Evolutionary conservation across 1,140 invertebrate species (phyloP).

Genomic region (Papilio aristodemus): DNA sequence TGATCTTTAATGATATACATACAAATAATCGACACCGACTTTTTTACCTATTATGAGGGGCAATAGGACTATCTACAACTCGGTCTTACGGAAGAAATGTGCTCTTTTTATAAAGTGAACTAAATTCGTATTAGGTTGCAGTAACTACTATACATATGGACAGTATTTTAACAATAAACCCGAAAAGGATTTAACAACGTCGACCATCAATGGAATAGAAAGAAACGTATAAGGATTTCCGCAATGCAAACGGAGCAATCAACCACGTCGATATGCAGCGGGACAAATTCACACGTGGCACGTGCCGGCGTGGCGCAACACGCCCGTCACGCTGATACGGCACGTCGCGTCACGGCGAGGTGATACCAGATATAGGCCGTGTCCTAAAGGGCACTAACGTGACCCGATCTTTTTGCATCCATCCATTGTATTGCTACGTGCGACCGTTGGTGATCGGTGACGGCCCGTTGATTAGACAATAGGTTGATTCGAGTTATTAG

Average conservation of each 20-base stretch:
- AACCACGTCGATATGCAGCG: neutral
- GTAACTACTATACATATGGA: too few relatives aligned
- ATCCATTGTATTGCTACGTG: slow-evolving; percentile 9
- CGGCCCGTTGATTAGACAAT: neutral
- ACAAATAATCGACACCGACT: too few relatives aligned
- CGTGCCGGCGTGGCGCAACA: slow-evolving; percentile 1
- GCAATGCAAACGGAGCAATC: slow-evolving; percentile 11
- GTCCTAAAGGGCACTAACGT: slow-evolving; percentile 19
- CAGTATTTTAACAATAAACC: slow-evolving; percentile 5
- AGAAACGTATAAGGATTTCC: neutral
- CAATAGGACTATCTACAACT: too few relatives aligned
- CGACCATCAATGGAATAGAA: neutral
- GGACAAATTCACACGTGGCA: neutral
- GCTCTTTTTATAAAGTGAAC: too few relatives aligned
- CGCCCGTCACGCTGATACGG: slow-evolving; percentile 2
- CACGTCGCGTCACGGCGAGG: slow-evolving; percentile 11
- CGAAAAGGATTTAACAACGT: neutral
- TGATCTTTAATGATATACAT: too few relatives aligned
- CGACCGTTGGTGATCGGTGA: neutral
- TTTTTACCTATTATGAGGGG: too few relatives aligned
- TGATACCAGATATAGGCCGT: neutral
- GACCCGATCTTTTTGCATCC: slow-evolving; percentile 12
- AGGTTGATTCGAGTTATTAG: neutral
- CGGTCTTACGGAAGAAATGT: too few relatives aligned
- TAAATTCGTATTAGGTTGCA: too few relatives aligned